Conservation (phyloP, 92 coral and sea anemone species). For the Plumapathes pennacea region DNA sequence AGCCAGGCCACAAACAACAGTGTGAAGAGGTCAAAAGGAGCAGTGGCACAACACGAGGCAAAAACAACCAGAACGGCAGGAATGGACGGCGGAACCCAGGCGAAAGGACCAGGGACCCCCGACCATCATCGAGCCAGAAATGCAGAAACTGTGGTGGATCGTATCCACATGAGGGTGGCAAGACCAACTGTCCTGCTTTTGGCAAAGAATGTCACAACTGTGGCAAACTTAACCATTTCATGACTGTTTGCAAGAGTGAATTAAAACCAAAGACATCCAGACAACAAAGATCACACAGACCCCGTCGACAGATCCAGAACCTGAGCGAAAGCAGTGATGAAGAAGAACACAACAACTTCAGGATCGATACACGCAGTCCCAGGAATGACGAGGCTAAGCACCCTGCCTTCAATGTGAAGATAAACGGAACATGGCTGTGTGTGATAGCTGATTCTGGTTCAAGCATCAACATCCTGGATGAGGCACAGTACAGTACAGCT, state of each 20-base stretch:
- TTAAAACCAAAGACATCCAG: too few species aligned
- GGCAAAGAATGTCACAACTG: too few species aligned
- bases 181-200: conserved; percentile 33
- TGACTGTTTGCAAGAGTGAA: conserved; percentile 17
- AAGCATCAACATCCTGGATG: conserved; percentile 36
- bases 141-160: conserved; percentile 43
- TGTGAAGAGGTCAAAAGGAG: not conserved
- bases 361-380: too few species aligned
- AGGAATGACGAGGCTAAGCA: not conserved
- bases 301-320: not conserved
- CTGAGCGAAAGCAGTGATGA: conserved; percentile 14
- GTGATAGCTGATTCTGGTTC: conserved; percentile 41
- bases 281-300: conserved; percentile 1
- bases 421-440: conserved; percentile 9
- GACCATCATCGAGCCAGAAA: too few species aligned
- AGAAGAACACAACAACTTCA: conserved; percentile 22
- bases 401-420: conserved; percentile 23
- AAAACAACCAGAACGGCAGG: not conserved
- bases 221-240: conserved; percentile 23
- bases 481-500: conserved; percentile 4
- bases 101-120: too few species aligned
- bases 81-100: too few species aligned
- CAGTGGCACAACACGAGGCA: not conserved
- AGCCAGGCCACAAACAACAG: not conserved
- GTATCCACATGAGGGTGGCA: conserved; percentile 39